phyloP scores from a whole-genome alignment of 2,113 vertebrate genomes.

The Gobio gobio region DNA sequence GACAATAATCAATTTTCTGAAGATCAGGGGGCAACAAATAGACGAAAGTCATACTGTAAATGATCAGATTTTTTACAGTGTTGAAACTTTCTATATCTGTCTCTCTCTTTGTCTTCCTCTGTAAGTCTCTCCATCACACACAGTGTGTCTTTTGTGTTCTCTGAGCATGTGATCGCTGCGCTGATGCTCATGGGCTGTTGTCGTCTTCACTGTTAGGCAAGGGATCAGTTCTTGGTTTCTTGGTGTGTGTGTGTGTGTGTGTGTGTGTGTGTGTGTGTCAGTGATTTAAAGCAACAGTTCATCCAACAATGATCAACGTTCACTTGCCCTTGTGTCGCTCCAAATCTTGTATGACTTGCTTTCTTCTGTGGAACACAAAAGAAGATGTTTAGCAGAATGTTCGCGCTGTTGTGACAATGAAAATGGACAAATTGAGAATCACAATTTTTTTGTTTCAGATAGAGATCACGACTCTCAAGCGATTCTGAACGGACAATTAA shows the following conservation, averaged over 20 bases:
- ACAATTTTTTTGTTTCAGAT: too few relatives aligned
- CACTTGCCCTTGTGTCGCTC: too few relatives aligned
- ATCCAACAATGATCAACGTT: neutral
- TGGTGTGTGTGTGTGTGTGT: neutral
- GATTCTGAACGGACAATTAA: too few relatives aligned
- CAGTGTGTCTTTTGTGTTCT: slow-evolving; percentile 1
- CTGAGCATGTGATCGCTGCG: slow-evolving; percentile 10
- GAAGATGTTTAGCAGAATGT: too few relatives aligned
- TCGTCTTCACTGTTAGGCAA: neutral
- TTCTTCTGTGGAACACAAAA: too few relatives aligned
- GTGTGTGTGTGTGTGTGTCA: neutral
- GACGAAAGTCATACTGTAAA: neutral
- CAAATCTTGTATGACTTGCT: too few relatives aligned
- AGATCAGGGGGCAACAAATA: neutral
- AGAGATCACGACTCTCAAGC: too few relatives aligned
- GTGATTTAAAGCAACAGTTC: neutral
- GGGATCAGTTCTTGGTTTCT: neutral
- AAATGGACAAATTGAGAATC: too few relatives aligned
- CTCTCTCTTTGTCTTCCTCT: neutral
- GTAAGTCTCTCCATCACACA: neutral
- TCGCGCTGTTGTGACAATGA: too few relatives aligned
- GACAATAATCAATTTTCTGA: neutral
- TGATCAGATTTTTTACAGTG: neutral
- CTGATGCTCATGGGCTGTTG: neutral
- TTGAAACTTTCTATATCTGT: neutral